Evolutionary conservation across 2,888 invertebrate genomes (phyloP).

Genomic region (Ceramica pisi): DNA sequence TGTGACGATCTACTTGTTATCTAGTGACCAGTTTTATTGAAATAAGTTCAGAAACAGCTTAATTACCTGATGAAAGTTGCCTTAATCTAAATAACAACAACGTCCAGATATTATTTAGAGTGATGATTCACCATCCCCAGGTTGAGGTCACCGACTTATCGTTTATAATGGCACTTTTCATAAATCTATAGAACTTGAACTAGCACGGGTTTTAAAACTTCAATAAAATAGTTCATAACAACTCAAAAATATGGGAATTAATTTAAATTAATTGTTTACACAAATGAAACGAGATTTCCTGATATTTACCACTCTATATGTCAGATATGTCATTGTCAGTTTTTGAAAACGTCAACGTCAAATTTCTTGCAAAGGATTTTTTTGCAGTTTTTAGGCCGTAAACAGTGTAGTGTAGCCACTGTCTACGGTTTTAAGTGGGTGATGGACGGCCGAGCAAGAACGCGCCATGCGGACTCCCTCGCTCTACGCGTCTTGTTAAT

Average conservation of each 20-base stretch:
- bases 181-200: neutral
- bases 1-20: neutral
- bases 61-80: conserved; percentile 33
- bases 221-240: neutral
- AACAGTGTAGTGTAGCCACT: too few species aligned
- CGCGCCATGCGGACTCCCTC: too few species aligned
- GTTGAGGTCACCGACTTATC: conserved; percentile 45
- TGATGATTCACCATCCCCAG: conserved; percentile 74
- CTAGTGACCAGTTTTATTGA: neutral
- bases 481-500: too few species aligned
- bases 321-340: conserved; percentile 8
- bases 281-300: neutral
- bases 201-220: neutral
- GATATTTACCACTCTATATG: conserved; percentile 3
- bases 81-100: conserved; percentile 28
- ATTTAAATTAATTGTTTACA: conserved; percentile 6
- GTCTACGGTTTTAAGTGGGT: too few species aligned
- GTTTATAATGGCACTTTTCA: neutral
- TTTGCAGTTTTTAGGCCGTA: too few species aligned
- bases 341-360: conserved; percentile 10
- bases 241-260: neutral
- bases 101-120: conserved; percentile 66
- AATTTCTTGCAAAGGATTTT: too few species aligned
- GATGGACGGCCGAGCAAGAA: too few species aligned
- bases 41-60: neutral